Conservation (phyloP, 2,888 invertebrate species). For the Pinctada fucata region DNA sequence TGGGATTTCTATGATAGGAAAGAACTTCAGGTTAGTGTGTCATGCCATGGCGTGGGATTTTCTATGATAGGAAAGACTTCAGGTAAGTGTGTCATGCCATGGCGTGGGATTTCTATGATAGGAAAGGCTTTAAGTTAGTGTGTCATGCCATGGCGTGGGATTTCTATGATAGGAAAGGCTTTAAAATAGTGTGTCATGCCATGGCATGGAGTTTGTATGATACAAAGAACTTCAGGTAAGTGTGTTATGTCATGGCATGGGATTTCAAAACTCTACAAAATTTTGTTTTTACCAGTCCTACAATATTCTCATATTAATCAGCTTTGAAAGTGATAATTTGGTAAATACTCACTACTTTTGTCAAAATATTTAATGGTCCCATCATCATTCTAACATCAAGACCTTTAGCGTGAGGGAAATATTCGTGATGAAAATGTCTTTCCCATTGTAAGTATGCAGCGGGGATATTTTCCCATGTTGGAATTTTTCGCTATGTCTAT, state of each 20-base stretch:
- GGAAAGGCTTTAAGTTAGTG: slow-evolving; percentile 78
- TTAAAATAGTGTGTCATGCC: slow-evolving; percentile 80
- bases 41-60: slow-evolving; percentile 90
- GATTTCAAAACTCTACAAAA: no score
- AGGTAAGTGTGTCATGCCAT: slow-evolving; percentile 82
- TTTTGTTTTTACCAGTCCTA: no score
- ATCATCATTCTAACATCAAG: no score
- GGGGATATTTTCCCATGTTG: no score
- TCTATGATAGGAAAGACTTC: slow-evolving; percentile 90
- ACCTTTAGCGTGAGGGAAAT: no score
- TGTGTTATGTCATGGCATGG: not conserved
- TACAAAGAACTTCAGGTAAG: not conserved
- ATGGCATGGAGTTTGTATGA: not conserved
- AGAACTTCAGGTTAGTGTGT: slow-evolving; percentile 84
- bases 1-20: slow-evolving; percentile 90
- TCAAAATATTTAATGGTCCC: no score
- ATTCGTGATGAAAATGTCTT: no score
- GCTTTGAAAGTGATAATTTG: no score
- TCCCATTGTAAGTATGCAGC: no score
- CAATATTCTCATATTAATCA: no score
- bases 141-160: slow-evolving; percentile 89
- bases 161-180: slow-evolving; percentile 88
- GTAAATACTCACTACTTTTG: no score
- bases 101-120: slow-evolving; percentile 83
- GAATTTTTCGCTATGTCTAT: no score